Conservation (phyloP, 2,797 vertebrate species). For the Emys orbicularis region DNA sequence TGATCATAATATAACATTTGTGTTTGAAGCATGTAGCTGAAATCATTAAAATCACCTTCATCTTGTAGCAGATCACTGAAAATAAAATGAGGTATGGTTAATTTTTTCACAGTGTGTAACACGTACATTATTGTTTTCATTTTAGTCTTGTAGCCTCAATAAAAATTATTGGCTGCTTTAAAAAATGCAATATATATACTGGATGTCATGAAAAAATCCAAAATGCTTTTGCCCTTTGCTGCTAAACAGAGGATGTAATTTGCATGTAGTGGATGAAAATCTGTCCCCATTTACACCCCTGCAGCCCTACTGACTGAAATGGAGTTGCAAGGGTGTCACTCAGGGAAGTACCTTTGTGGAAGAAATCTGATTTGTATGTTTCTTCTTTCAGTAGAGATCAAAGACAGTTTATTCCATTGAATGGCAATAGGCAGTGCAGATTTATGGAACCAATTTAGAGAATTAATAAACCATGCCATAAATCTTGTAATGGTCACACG, state of each 20-base stretch:
- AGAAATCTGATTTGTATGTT: constrained; percentile 73
- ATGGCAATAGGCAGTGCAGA: constrained; percentile 63
- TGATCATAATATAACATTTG: not conserved
- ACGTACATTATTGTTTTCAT: not conserved
- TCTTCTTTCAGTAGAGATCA: constrained; percentile 74
- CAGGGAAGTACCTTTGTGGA: constrained; percentile 55
- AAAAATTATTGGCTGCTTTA: not conserved
- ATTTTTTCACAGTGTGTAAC: constrained; percentile 1
- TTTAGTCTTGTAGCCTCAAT: not conserved
- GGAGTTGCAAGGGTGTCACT: not conserved
- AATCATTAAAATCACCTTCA: not conserved
- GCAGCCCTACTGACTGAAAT: not conserved
- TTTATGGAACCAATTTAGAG: constrained; percentile 80
- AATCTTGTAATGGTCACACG: constrained; percentile 78
- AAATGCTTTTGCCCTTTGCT: not conserved
- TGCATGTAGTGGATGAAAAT: not conserved
- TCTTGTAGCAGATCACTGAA: not conserved
- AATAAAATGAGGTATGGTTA: constrained; percentile 27
- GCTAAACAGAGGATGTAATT: not conserved
- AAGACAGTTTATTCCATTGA: constrained; percentile 67
- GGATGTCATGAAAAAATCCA: not conserved
- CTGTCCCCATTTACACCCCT: not conserved
- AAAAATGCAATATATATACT: constrained; percentile 27
- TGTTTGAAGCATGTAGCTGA: not conserved
- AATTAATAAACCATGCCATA: constrained; percentile 79